Conservation (phyloP, 2,888 invertebrate genomes). For the Oasisia sp. region DNA sequence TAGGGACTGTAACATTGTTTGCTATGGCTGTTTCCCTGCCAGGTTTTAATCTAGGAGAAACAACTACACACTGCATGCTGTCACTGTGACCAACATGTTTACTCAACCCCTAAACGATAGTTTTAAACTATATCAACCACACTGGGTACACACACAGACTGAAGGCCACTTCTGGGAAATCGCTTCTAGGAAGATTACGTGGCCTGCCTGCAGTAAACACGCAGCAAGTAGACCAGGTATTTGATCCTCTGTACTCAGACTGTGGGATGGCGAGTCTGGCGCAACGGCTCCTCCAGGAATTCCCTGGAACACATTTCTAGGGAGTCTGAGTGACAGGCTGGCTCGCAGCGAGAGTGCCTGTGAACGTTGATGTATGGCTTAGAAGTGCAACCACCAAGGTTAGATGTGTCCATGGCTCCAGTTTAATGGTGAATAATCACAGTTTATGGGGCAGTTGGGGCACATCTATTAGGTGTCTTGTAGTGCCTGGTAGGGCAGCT, state of each 20-base stretch:
- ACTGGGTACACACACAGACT: background rate
- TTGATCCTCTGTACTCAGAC: background rate
- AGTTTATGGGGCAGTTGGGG: background rate
- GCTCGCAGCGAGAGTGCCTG: background rate
- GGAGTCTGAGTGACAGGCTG: background rate
- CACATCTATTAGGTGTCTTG: background rate
- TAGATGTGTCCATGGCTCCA: background rate
- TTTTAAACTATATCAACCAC: background rate
- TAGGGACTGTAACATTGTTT: too few species aligned
- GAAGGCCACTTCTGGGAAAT: background rate
- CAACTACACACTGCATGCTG: too few species aligned
- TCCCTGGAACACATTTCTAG: background rate
- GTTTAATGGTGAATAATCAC: background rate
- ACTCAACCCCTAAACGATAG: background rate
- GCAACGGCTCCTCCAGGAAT: background rate
- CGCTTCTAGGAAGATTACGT: background rate
- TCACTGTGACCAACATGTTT: background rate
- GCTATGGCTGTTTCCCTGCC: too few species aligned
- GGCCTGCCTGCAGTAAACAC: background rate
- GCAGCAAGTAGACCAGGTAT: background rate
- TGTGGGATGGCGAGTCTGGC: background rate
- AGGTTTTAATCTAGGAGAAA: too few species aligned
- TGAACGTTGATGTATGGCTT: background rate
- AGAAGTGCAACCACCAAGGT: background rate
- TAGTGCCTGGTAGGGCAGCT: background rate